phyloP scores from a whole-genome alignment of 2,113 vertebrate species.

The Podiceps cristatus region DNA sequence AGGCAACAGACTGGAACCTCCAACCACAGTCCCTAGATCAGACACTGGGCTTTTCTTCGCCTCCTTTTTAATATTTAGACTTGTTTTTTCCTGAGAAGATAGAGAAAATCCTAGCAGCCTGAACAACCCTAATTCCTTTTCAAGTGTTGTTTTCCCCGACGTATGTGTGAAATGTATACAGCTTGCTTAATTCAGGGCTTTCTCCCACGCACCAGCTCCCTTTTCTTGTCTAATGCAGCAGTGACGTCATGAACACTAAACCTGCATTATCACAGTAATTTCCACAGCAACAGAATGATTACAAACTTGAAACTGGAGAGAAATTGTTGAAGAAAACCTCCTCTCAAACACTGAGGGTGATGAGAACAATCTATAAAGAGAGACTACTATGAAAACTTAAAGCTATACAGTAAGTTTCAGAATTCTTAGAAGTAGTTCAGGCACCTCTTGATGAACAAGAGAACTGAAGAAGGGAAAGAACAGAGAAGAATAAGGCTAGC shows the following conservation, averaged over 20 bases:
- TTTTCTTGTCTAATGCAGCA: conserved; percentile 33
- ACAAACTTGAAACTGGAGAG: conserved; percentile 6
- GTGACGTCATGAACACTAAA: neutral
- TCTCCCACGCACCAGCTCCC: neutral
- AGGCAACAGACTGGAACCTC: neutral
- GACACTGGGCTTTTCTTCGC: neutral
- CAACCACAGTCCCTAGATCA: neutral
- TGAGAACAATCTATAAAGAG: neutral
- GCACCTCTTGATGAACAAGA: neutral
- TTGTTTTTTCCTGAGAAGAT: neutral
- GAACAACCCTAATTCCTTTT: neutral
- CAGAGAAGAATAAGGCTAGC: neutral
- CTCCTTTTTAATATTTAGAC: neutral
- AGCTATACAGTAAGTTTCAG: neutral
- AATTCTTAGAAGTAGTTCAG: neutral
- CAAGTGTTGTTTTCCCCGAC: neutral
- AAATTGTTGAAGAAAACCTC: neutral
- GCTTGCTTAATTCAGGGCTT: conserved; percentile 12
- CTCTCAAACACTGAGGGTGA: neutral
- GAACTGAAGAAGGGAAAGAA: neutral
- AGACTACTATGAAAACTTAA: neutral
- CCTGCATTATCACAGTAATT: neutral
- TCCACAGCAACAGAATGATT: conserved; percentile 8
- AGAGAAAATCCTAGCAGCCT: neutral
- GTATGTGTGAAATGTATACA: neutral